A percentile compares a stretch with the other conserved stretches of the same genome.
phyloP scores from a whole-genome alignment of 2,113 vertebrate genomes.

The Prionailurus viverrinus region DNA sequence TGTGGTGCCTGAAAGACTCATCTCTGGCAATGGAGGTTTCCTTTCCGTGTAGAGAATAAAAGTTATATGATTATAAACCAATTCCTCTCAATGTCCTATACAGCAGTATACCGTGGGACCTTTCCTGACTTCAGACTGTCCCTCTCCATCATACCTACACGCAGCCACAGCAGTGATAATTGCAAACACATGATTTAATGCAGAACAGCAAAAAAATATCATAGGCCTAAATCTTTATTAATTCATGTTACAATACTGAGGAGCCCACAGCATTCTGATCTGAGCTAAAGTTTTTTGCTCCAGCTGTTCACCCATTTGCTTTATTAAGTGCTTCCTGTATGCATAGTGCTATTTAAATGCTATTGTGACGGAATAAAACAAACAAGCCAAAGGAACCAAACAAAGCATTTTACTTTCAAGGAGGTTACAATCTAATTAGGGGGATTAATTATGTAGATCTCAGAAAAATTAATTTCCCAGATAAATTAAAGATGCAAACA shows the following conservation, averaged over 20 bases:
- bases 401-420: slow-evolving; percentile 53
- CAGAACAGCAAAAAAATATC: slow-evolving; percentile 4
- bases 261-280: background rate
- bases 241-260: slow-evolving; percentile 22
- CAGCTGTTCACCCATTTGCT: background rate
- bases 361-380: background rate
- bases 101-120: background rate
- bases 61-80: background rate
- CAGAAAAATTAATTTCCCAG: slow-evolving; percentile 60
- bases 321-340: background rate
- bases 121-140: background rate
- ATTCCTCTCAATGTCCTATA: background rate
- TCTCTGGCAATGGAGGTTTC: background rate
- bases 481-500: slow-evolving; percentile 66
- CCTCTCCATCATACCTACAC: background rate
- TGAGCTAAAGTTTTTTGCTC: background rate
- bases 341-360: background rate
- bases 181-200: background rate
- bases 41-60: background rate
- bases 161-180: background rate
- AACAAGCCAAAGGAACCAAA: slow-evolving; percentile 28
- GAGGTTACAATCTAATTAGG: slow-evolving; percentile 55
- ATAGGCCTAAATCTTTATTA: background rate
- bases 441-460: slow-evolving; percentile 11
- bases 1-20: background rate